A percentile compares a stretch with the other conserved stretches of the same genome.
These are phyloP conservation scores for Buathra laborator DNA, from an alignment of 2,888 invertebrate species.

Conservation along the genomic window DNA sequence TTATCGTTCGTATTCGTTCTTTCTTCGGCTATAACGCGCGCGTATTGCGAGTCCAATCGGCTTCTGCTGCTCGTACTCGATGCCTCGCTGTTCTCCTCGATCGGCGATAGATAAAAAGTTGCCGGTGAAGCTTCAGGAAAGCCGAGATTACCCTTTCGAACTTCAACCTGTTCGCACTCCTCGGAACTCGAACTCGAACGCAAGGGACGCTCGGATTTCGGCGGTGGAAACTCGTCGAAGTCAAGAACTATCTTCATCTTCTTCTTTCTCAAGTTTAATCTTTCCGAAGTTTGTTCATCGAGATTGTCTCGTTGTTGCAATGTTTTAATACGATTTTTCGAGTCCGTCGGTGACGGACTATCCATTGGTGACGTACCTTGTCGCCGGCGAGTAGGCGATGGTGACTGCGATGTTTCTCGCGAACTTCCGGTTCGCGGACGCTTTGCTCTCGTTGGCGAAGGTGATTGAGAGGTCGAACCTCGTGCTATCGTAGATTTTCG, in stretches of 20 bases:
- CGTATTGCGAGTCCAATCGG: constrained; percentile 66
- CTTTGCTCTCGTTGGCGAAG: constrained; percentile 72
- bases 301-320: constrained; percentile 16
- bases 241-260: constrained; percentile 77
- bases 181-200: constrained; percentile 53
- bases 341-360: constrained; percentile 30
- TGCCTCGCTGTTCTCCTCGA: constrained; percentile 87
- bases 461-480: constrained; percentile 60
- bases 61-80: constrained; percentile 85
- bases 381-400: constrained; percentile 70
- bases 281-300: constrained; percentile 8
- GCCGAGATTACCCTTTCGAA: constrained; percentile 58
- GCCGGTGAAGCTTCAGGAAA: constrained; percentile 69
- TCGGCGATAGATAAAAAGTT: constrained; percentile 86
- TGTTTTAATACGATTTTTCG: constrained; percentile 20
- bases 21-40: constrained; percentile 57
- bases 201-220: constrained; percentile 69
- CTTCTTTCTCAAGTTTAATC: constrained; percentile 58
- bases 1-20: constrained; percentile 37
- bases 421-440: constrained; percentile 66
- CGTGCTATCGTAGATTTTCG: constrained; percentile 40
- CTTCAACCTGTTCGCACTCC: constrained; percentile 38
- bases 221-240: constrained; percentile 79
- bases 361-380: constrained; percentile 37
- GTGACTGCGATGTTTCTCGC: constrained; percentile 68